phyloP scores from a whole-genome alignment of 1,140 invertebrate species.

The Globodera rostochiensis region DNA sequence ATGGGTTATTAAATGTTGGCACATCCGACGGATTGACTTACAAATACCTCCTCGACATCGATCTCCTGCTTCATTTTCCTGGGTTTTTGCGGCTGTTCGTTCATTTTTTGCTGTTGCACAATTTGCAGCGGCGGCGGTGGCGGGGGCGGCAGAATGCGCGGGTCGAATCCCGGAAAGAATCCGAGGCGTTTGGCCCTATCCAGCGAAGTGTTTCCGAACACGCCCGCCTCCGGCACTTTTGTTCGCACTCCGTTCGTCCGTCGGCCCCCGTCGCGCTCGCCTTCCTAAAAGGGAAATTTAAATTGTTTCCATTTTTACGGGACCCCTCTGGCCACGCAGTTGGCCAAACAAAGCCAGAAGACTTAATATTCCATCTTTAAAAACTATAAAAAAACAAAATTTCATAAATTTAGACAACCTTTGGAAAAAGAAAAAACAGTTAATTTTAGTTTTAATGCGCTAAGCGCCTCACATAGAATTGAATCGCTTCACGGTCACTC shows the following conservation, averaged over 20 bases:
- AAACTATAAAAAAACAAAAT: too few species aligned
- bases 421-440: too few species aligned
- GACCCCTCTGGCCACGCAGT: background rate
- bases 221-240: background rate
- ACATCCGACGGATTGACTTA: background rate
- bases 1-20: too few species aligned
- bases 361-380: background rate
- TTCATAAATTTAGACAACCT: too few species aligned
- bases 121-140: background rate
- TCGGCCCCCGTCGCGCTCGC: background rate
- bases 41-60: background rate
- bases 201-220: background rate
- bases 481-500: background rate
- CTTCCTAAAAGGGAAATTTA: background rate
- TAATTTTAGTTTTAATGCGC: too few species aligned
- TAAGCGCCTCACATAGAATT: background rate
- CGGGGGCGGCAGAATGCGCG: slow-evolving; percentile 20
- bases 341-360: background rate
- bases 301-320: background rate
- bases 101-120: slow-evolving; percentile 2
- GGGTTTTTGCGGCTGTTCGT: background rate
- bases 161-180: background rate
- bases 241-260: background rate
- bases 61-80: slow-evolving; percentile 11
- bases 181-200: background rate